Base-by-base conservation (phyloP, 2,888 invertebrate genomes). In the Cosmopolites sordidus region DNA sequence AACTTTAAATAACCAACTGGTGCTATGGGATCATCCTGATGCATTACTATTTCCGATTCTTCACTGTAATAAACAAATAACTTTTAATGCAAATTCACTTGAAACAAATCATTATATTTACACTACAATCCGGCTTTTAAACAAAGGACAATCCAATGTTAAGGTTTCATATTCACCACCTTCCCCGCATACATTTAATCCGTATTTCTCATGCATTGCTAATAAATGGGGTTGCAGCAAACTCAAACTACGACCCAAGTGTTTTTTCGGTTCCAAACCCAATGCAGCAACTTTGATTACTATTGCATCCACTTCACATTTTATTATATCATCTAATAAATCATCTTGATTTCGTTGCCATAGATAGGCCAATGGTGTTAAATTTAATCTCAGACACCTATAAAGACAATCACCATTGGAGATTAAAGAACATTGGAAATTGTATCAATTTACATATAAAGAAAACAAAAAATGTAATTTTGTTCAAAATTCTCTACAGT, bases 111-210 rank as follows among this genome's bases (percentile, higher is more conserved):
- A 40, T 15, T 14, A 16, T 67, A 85, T 91, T 87, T 78, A 94
- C 93, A 96, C 82, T 62, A 89, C 82, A 75, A 97, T 86, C 70
- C 84, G 83, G 75, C 92, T 92, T 71, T 83, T 87, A 77, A 96
- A 98, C 57, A 99, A 79, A 4, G 98, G 97, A 75, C 98, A 98
- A 78, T 99, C 96, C 57, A 97, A 78, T 5, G 96, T 96, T 72
- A 99, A 91, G 22, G 97, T 94, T 78, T 99, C 99, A 72, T 96
- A 99, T 75, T 99, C 99, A 47, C 99, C 99, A 42, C 99, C 99
- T 78, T 99, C 99, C 15, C 99, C 99, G 75, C 96, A 97, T 38
- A 96, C 85, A 77, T 95, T 93, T 59, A 95, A 78, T 47, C 94
- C 95, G 75, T 92, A 99, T 75, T 95, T 92, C 71, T 91, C 87